These are phyloP conservation scores for Penaeus indicus DNA, from an alignment of 1,140 invertebrate species.

Conservation along the genomic window DNA sequence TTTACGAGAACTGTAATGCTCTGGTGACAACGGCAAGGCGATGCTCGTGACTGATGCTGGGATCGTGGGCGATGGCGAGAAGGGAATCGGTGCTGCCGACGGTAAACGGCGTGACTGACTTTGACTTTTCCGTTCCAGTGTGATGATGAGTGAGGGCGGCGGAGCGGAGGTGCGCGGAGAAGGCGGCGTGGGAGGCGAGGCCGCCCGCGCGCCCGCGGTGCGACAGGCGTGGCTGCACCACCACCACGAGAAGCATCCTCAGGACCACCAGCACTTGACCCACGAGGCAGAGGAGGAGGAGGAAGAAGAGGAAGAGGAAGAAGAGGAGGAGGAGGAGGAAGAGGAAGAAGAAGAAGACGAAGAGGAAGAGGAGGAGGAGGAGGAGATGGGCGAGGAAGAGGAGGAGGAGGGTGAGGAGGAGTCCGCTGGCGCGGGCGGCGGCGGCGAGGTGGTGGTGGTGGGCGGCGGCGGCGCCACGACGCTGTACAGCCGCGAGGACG, in stretches of 20 bases:
- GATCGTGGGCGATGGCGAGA: no score
- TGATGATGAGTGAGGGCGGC: conserved; percentile 57
- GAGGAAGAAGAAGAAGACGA: background rate
- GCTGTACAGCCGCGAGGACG: conserved; percentile 53
- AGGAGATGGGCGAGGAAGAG: background rate
- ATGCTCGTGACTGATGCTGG: no score
- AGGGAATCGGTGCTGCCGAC: no score
- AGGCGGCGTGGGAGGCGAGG: background rate
- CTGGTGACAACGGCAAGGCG: no score
- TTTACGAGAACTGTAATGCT: background rate
- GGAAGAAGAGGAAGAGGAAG: conserved; percentile 50
- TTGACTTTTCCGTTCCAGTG: conserved; percentile 29
- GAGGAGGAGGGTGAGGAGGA: background rate
- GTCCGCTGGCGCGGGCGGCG: background rate
- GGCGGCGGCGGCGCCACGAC: conserved; percentile 50
- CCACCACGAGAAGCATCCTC: background rate
- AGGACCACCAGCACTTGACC: background rate
- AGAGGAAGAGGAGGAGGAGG: background rate
- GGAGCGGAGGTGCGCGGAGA: background rate
- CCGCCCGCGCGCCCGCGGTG: conserved; percentile 11
- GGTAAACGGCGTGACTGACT: no score
- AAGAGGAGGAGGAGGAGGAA: background rate
- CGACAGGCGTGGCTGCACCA: conserved; percentile 26
- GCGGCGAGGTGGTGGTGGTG: conserved; percentile 56
- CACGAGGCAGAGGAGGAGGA: conserved; percentile 27